Evolutionary conservation across 2,888 invertebrate genomes (phyloP).

Genomic region (Metalampra italica): DNA sequence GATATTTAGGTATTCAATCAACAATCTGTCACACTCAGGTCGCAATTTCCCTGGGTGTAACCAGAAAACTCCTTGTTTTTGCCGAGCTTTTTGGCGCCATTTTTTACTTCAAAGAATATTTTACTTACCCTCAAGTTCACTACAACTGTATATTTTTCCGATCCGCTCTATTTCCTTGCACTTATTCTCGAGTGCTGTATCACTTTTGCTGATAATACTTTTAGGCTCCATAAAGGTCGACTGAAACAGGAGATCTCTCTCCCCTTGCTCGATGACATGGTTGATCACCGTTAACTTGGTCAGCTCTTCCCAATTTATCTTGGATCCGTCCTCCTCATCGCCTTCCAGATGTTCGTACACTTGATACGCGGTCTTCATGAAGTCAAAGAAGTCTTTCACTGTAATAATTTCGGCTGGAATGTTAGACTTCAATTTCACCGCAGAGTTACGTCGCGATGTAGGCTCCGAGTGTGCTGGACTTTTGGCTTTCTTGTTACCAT

Average conservation of each 20-base stretch:
- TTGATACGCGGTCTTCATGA: conserved; percentile 85
- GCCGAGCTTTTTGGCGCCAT: too few relatives aligned
- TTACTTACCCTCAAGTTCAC: conserved; percentile 57
- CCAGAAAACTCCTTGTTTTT: too few relatives aligned
- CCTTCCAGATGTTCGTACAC: conserved; percentile 74
- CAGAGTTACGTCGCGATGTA: conserved; percentile 40
- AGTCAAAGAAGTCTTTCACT: conserved; percentile 84
- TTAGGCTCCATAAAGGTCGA: conserved; percentile 50
- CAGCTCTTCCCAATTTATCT: conserved; percentile 74
- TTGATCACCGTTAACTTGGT: conserved; percentile 70
- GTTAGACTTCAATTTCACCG: conserved; percentile 31
- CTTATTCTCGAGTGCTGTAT: conserved; percentile 48
- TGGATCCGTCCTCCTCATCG: conserved; percentile 58
- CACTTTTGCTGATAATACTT: conserved; percentile 57
- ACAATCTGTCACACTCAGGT: too few relatives aligned
- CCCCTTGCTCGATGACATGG: conserved; percentile 67
- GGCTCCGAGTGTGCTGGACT: conserved; percentile 43
- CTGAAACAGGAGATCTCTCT: conserved; percentile 61
- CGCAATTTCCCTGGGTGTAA: too few relatives aligned
- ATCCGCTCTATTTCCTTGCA: conserved; percentile 35
- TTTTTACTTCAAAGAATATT: too few relatives aligned
- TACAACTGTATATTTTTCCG: conserved; percentile 57
- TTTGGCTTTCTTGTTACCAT: conserved; percentile 23
- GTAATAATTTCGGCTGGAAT: conserved; percentile 80
- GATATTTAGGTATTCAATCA: too few relatives aligned